Base-by-base conservation (phyloP, 2,797 vertebrate species). In the Graptemys geographica region DNA sequence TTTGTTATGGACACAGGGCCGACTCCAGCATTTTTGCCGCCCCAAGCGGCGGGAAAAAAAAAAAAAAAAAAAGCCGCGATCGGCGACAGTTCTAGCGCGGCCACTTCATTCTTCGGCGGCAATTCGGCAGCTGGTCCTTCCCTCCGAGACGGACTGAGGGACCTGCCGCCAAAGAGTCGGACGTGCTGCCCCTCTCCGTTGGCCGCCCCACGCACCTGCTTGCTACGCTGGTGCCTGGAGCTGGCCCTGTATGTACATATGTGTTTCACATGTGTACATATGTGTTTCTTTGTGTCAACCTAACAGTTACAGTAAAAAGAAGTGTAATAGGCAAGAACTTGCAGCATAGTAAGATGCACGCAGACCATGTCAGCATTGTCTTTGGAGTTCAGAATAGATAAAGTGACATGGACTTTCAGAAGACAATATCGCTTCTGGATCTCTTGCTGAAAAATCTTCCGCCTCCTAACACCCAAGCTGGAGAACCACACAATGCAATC, bases 261-360 rank as follows among this genome's bases (percentile, higher is more conserved):
- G 28, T 84, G 90, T 90, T 94, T 92, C 90, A 69, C 0, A 0
- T 41, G 41, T 0, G 0, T 47, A 85, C 8, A 51, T 81, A 69
- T 88, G 28, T 84, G 90, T 90, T 94, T 52, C 2, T 92, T 90
- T 90, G 89, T 94, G 84, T 81, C 88, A 88, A 53, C 25, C 79
- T 90, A 88, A 82, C 7, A 56, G 47, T 1, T 62, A 33, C 57
- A 56, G 86, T 33, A 93, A 81, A 89, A 83, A 52, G 83, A 94
- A 51, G 78, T n/a, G 72, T 0, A 49, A 65, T 47, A 37, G 7
- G 80, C 80, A 55, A 79, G 44, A 84, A 31, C 2, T 90, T 55
- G 47, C 19, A 92, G 83, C 53, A 52, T 79, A 87, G 52, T 11
- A 56, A 81, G 47, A 52, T 21, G 1, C 59, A 79, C 31, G 5